phyloP scores from a whole-genome alignment of 2,888 invertebrate species.

The Deilephila porcellus region DNA sequence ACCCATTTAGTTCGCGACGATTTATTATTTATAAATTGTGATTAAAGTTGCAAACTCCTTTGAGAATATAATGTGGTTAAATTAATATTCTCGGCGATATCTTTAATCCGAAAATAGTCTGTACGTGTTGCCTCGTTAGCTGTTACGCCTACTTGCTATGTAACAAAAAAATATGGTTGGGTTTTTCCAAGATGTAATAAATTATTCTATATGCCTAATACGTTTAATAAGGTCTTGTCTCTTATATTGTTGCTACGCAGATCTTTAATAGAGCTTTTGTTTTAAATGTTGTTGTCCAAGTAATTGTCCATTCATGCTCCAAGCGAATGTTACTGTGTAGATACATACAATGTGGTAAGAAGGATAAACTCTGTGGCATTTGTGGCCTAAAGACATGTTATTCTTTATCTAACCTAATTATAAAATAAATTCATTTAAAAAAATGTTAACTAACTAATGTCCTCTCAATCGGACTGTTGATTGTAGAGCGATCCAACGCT shows the following conservation, averaged over 20 bases:
- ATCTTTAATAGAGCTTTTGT: not conserved
- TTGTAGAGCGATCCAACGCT: no score
- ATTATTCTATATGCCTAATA: not conserved
- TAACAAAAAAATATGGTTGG: not conserved
- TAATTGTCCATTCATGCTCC: no score
- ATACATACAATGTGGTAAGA: no score
- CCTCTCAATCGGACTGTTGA: no score
- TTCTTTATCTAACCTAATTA: no score
- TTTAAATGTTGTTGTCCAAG: not conserved
- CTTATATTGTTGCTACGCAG: not conserved
- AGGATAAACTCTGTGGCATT: no score
- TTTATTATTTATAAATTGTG: no score
- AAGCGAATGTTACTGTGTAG: no score
- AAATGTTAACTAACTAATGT: no score
- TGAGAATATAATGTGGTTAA: not conserved
- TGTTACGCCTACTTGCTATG: not conserved
- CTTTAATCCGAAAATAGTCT: slow-evolving; percentile 9
- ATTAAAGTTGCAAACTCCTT: not conserved
- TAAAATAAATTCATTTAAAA: no score
- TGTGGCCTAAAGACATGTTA: no score
- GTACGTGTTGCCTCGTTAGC: not conserved
- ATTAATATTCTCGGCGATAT: not conserved
- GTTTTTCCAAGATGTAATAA: not conserved
- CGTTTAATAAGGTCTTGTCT: not conserved
- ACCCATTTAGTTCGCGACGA: no score